A percentile compares a stretch with the other conserved stretches of the same genome.
These are phyloP conservation scores for Drosophila silvestris DNA, from an alignment of 2,888 invertebrate species.

Conservation along the genomic window DNA sequence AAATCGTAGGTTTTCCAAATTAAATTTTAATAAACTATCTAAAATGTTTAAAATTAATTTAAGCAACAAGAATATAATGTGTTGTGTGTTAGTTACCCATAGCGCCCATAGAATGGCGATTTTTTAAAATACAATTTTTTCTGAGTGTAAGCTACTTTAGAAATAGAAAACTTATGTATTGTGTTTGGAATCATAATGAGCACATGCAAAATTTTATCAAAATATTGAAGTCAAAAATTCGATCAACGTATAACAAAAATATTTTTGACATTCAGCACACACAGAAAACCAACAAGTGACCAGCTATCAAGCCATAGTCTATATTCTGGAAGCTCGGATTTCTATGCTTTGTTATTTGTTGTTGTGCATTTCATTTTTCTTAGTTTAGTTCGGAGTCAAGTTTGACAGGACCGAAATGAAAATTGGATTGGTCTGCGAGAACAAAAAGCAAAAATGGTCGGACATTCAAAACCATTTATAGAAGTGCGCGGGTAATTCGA, in stretches of 20 bases:
- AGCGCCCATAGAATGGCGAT: not conserved
- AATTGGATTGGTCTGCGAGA: slow-evolving; percentile 58
- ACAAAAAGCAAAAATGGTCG: slow-evolving; percentile 53
- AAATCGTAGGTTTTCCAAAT: not conserved
- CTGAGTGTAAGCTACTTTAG: not conserved
- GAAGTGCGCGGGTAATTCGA: slow-evolving; percentile 52
- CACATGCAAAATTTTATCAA: not conserved
- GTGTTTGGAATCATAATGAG: not conserved
- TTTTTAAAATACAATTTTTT: not conserved
- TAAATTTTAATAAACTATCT: not conserved
- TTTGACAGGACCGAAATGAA: slow-evolving; percentile 54
- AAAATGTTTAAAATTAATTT: not conserved
- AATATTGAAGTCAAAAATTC: not conserved
- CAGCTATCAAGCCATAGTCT: slow-evolving; percentile 11
- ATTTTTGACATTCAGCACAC: not conserved
- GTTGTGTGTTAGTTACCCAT: not conserved
- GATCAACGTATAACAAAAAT: not conserved
- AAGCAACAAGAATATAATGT: not conserved
- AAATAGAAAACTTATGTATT: not conserved
- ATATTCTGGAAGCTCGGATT: slow-evolving; percentile 17
- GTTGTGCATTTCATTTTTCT: slow-evolving; percentile 43
- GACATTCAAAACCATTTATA: slow-evolving; percentile 66
- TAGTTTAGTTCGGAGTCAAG: slow-evolving; percentile 35
- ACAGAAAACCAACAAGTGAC: slow-evolving; percentile 26
- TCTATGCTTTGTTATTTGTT: slow-evolving; percentile 31